phyloP scores from a whole-genome alignment of 2,797 vertebrate species.

The Micrastur ruficollis region DNA sequence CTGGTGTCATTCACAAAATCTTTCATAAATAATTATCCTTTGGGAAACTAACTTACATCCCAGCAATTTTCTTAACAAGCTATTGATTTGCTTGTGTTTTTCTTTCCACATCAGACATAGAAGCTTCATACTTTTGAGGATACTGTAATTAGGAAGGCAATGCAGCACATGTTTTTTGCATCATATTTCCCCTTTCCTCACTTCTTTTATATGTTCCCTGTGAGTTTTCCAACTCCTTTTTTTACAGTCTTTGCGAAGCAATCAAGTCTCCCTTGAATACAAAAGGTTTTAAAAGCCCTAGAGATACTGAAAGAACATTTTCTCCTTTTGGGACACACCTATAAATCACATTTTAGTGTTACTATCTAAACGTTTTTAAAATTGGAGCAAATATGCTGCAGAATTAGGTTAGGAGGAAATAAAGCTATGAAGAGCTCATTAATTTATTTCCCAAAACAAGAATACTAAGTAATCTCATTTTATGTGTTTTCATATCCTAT shows the following conservation, averaged over 20 bases:
- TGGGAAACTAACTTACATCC: not conserved
- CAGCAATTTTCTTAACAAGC: conserved; percentile 21
- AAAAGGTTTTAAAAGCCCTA: not conserved
- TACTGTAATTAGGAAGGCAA: not conserved
- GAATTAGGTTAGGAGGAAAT: not conserved
- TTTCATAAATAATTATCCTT: not conserved
- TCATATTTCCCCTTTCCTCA: not conserved
- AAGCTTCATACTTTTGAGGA: conserved; percentile 8
- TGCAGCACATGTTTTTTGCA: not conserved
- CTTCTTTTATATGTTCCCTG: not conserved
- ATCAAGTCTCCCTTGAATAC: not conserved
- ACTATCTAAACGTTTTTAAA: not conserved
- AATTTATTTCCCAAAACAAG: not conserved
- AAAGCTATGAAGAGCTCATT: not conserved
- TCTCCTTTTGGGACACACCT: not conserved
- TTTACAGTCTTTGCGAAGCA: not conserved
- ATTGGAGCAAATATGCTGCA: not conserved
- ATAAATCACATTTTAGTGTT: not conserved
- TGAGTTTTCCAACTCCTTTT: not conserved
- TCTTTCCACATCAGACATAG: not conserved
- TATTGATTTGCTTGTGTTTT: conserved; percentile 11
- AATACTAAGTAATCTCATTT: not conserved
- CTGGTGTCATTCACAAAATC: not conserved
- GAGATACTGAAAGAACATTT: not conserved
- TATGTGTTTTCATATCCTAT: not conserved